phyloP scores from a whole-genome alignment of 2,797 vertebrate species.

The Catharus ustulatus region DNA sequence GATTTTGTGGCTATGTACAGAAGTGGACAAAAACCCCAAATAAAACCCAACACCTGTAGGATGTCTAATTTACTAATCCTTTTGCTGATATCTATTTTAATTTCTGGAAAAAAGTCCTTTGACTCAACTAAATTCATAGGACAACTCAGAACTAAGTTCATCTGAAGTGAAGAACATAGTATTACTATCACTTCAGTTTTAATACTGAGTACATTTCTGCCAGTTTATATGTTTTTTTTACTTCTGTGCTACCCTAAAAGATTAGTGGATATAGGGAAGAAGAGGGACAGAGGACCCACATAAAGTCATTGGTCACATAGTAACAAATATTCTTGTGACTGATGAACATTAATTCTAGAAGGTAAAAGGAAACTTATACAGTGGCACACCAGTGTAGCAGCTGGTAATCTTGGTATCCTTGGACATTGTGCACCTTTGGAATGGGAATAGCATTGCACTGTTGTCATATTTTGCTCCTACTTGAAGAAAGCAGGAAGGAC shows the following conservation, averaged over 20 bases:
- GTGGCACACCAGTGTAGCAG: rapidly evolving
- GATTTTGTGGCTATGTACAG: neutral
- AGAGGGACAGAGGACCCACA: neutral
- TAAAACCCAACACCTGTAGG: neutral
- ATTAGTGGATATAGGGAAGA: neutral
- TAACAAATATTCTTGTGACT: neutral
- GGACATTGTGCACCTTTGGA: neutral
- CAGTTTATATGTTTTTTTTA: neutral
- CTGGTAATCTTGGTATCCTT: neutral
- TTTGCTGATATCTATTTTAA: neutral
- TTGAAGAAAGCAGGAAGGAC: neutral
- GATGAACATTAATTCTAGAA: neutral
- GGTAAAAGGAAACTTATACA: neutral
- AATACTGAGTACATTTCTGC: neutral
- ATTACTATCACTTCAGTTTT: neutral
- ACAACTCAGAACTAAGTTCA: neutral
- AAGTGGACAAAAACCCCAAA: neutral
- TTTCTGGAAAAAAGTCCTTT: neutral
- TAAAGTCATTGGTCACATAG: neutral
- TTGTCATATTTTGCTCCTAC: neutral
- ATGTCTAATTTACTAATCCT: neutral
- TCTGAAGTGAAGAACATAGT: neutral
- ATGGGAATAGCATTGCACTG: neutral
- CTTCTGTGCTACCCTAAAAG: neutral
- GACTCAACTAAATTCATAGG: neutral